Base-by-base conservation (phyloP, 2,888 invertebrate genomes). In the Tachystola acroxantha region DNA sequence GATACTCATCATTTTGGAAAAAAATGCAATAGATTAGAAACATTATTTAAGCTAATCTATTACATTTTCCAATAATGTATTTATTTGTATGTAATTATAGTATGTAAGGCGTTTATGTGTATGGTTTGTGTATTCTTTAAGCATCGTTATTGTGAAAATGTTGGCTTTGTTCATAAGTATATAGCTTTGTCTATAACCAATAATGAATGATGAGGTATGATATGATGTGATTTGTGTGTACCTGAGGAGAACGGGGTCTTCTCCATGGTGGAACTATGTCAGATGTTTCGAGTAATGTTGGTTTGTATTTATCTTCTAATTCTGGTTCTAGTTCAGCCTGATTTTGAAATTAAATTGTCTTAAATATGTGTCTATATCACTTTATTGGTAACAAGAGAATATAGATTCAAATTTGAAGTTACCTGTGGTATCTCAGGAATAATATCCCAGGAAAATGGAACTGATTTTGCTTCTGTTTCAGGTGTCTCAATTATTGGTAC, bases 381-480 rank as follows among this genome's bases (percentile, higher is more conserved):
- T 16, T 16, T 16, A 4, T 16, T 16, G 6, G 3, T 16, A 16
- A 16, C 16, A 4, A n/a, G n/a, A 6, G 7, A n/a, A n/a, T 24
- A n/a, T 2, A 24, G 5, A 12, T 11, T 13, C 6, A 24, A 32
- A 4, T 27, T 7, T 33, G 6, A 26, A 24, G n/a, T 16, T 84
- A 85, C 85, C 85, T 85, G 84, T 53, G 84, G 82, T 59, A 85
- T 68, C 71, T 84, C 85, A 45, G 85, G 84, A 57, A 85, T 85
- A 29, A 69, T 67, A 45, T 84, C 61, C 85, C 85, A 85, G 43
- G 85, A 85, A 57, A 85, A 84, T 33, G 76, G 68, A 28, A 78
- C 72, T 49, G 62, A 67, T 50, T 63, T 64, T 42, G 47, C 42
- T 9, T 74, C 70, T 29, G 71, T 57, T 46, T 68, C 69, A 13